phyloP scores from a whole-genome alignment of 2,113 vertebrate genomes.

The Heloderma charlesbogerti region DNA sequence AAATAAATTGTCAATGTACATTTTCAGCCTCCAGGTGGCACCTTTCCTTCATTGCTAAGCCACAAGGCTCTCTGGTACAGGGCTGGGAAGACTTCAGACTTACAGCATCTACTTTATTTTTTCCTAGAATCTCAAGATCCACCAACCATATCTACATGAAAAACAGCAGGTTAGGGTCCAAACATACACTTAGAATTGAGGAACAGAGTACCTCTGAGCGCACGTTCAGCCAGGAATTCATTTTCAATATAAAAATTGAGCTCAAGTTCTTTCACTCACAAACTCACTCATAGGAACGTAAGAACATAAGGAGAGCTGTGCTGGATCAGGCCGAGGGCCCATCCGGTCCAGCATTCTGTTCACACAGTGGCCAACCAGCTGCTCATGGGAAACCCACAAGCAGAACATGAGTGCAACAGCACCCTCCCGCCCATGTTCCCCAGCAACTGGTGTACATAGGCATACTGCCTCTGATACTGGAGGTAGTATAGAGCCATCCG shows the following conservation, averaged over 20 bases:
- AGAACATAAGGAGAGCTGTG: too few species aligned
- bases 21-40: neutral
- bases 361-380: too few species aligned
- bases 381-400: too few species aligned
- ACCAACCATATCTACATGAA: neutral
- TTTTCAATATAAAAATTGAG: neutral
- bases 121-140: neutral
- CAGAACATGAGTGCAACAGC: too few species aligned
- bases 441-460: too few species aligned
- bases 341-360: too few species aligned
- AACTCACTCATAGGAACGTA: too few species aligned
- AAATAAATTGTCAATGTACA: too few species aligned
- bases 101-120: neutral
- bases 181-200: neutral
- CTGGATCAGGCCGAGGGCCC: too few species aligned
- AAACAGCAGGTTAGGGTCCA: neutral
- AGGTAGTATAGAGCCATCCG: too few species aligned
- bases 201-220: neutral
- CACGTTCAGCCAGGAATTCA: neutral
- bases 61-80: neutral
- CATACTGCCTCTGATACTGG: too few species aligned
- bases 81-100: neutral
- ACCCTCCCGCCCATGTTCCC: too few species aligned
- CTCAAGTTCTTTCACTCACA: neutral
- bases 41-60: neutral